Base-by-base conservation (phyloP, 2,888 invertebrate genomes). In the Shargacucullia verbasci region DNA sequence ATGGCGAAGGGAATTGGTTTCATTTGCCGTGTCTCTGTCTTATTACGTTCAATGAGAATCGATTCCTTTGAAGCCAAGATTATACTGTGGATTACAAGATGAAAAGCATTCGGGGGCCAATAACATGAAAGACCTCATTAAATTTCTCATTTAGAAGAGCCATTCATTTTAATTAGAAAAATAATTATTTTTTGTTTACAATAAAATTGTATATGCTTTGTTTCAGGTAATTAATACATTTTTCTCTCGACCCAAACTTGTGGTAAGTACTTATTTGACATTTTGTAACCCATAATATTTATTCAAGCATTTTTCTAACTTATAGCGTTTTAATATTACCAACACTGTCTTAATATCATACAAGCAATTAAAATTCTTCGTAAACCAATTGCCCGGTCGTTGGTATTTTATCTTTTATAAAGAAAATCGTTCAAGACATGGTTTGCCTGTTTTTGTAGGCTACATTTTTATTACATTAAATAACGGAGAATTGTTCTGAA, bases 201-300 rank as follows among this genome's bases (percentile, higher is more conserved):
- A 35, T 12, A 25, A 47, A 47, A n/a, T 11, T 10, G 0, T 20
- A 2, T 0, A 9, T 8, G 1, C 29, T 38, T 57, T 45, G 47
- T 68, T 69, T 29, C 69, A 69, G 69, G 69, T 69, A 69, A 60
- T 41, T 25, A 44, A 10, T 5, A 11, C 37, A 33, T 33, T 49
- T 29, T 29, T 11, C 41, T 52, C 43, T 12, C 13, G 35, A 33
- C 33, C 15, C 7, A 2, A 7, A 38, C 33, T 0, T 38, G 38
- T 31, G 39, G 63, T 63, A 48, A 49, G 59, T 54, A 6, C 8
- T 7, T 9, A 49, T 41, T 45, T 2, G 47, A 34, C 20, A 8
- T 2, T 35, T 33, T 10, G 27, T 49, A 9, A 25, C 1, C 12
- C 34, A 38, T 7, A 12, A 33, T 12, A 12, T 47, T 29, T 31